Base-by-base conservation (phyloP, 2,888 invertebrate species). In the Nasonovia ribisnigri region DNA sequence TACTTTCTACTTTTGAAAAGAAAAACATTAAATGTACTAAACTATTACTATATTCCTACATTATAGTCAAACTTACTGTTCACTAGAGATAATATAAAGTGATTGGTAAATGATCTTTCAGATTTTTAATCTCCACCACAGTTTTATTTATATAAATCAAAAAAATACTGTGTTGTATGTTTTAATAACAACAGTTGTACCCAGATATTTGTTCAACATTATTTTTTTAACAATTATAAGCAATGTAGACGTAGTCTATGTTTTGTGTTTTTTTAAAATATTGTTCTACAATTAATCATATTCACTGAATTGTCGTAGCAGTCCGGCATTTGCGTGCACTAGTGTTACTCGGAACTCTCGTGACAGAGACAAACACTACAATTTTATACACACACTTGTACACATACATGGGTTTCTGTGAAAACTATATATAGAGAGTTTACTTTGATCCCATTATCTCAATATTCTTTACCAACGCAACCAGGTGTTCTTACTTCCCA, bases 401-500 rank as follows among this genome's bases (percentile, higher is more conserved):
- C 67, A 36, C 77, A 77, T 36, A 67, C 20, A 36, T 51, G 20
- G 36, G 51, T 88, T 36, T 51, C 51, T 42, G 26, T 57, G 54
- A 54, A 88, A 88, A 54, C 54, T 51, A 88, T 48, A 54, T 54
- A 88, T 42, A 54, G 51, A 88, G 54, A 54, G 88, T 54, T 88
- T 88, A 88, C 54, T 88, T 54, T 54, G 88, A 54, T 88, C 54
- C 42, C 36, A 88, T 77, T 77, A 77, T 77, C 77, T 20, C 77
- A 77, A 88, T 88, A 88, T 88, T 88, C 51, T 51, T 88, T 88
- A 36, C 8, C 26, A 24, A 20, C 11, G 42, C 42, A 13, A 57
- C 24, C 54, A 88, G 88, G 51, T 88, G 42, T 88, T 88, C 11
- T 1, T 57, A 51, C 6, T 88, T 42, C 54, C 26, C 88, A 88